Percentiles rank a stretch among this genome's conserved stretches.
Conservation (phyloP, 2,797 vertebrate genomes). For the Brotula barbata region DNA sequence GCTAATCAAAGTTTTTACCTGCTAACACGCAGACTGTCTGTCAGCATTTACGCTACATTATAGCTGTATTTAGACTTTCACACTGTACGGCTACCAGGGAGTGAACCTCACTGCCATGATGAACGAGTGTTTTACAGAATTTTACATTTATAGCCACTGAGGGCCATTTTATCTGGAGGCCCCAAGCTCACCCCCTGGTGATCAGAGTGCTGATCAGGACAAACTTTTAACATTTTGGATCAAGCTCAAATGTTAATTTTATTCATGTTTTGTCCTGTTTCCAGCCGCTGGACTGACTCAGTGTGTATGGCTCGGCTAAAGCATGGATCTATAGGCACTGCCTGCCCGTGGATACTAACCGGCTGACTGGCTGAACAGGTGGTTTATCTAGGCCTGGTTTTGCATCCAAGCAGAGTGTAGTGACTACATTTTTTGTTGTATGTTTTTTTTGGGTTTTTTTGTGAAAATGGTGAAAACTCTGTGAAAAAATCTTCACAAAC, state of each 20-base stretch:
- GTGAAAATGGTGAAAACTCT: slow-evolving; percentile 4
- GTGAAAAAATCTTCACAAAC: slow-evolving; percentile 1
- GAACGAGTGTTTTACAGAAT: too few relatives aligned
- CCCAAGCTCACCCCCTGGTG: too few relatives aligned
- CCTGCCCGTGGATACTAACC: background rate
- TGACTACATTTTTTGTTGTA: background rate
- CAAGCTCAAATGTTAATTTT: too few relatives aligned
- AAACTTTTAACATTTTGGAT: too few relatives aligned
- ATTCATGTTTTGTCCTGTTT: too few relatives aligned
- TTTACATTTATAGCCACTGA: too few relatives aligned
- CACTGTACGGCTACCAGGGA: too few relatives aligned
- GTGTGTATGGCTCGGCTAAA: slow-evolving; percentile 1
- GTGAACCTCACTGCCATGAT: too few relatives aligned
- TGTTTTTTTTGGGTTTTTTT: background rate
- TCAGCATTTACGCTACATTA: slow-evolving; percentile 2
- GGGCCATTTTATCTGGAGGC: too few relatives aligned
- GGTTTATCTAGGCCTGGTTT: background rate
- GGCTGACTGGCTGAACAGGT: background rate
- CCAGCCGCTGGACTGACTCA: background rate
- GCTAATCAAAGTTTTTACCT: slow-evolving; percentile 10
- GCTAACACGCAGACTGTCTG: slow-evolving; percentile 6
- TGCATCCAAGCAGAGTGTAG: slow-evolving; percentile 8
- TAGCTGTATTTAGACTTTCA: too few relatives aligned
- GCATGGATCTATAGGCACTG: background rate
- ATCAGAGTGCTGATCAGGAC: too few relatives aligned